phyloP scores from a whole-genome alignment of 1,140 invertebrate genomes.

The Ericerus pela region DNA sequence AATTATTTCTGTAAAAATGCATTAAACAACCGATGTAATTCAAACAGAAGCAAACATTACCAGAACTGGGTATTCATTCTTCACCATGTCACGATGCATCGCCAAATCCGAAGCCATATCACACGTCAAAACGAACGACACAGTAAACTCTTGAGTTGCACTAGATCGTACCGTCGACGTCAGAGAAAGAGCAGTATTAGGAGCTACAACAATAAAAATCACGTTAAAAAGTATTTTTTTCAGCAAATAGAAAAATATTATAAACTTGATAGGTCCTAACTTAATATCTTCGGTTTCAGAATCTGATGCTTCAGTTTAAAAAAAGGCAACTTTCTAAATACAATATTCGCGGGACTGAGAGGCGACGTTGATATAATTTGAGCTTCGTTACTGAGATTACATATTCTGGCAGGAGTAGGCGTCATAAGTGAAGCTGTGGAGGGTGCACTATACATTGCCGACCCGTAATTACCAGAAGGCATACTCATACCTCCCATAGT shows the following conservation, averaged over 20 bases:
- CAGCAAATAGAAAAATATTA: constrained; percentile 3
- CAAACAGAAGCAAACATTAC: no score
- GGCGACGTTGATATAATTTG: not conserved
- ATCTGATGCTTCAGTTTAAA: constrained; percentile 78
- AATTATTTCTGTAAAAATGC: no score
- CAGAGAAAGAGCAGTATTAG: not conserved
- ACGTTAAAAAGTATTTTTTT: not conserved
- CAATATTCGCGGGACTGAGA: constrained; percentile 59
- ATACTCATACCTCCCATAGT: no score
- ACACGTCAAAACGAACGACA: not conserved
- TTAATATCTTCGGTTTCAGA: constrained; percentile 72
- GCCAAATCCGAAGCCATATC: not conserved
- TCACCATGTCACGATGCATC: constrained; percentile 8
- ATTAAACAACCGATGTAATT: no score
- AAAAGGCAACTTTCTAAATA: constrained; percentile 83
- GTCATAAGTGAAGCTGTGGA: not conserved
- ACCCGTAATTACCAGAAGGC: no score
- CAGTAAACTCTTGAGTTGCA: not conserved
- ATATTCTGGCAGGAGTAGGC: not conserved
- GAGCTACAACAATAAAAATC: not conserved
- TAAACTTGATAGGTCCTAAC: constrained; percentile 28
- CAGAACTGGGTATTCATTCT: constrained; percentile 9
- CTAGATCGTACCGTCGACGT: not conserved
- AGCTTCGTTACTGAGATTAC: not conserved
- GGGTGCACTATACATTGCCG: no score